phyloP scores from a whole-genome alignment of 2,888 invertebrate genomes.

The Cerastis rubricosa region DNA sequence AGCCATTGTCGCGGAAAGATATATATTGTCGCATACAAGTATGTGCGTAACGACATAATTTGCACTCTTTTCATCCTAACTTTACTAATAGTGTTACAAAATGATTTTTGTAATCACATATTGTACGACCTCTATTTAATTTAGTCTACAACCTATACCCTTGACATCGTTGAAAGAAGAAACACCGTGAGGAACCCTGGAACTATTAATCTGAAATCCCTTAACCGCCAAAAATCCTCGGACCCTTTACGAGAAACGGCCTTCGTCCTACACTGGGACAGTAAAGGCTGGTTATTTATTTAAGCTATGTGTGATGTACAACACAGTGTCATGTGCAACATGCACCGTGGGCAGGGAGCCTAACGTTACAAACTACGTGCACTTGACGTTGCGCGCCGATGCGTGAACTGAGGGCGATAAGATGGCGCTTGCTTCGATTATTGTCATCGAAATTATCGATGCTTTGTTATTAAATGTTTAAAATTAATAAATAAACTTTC shows the following conservation, averaged over 20 bases:
- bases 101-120: not conserved
- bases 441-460: not conserved
- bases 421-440: conserved; percentile 9
- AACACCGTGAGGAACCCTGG: not conserved
- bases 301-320: not conserved
- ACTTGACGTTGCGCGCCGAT: conserved; percentile 49
- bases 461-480: not conserved
- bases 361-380: conserved; percentile 40
- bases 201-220: not conserved
- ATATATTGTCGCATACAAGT: not conserved
- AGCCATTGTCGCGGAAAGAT: too few relatives aligned
- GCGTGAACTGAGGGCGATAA: conserved; percentile 58
- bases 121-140: not conserved
- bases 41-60: too few relatives aligned
- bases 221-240: not conserved
- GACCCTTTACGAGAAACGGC: not conserved
- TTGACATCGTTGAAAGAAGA: not conserved
- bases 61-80: not conserved
- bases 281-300: not conserved
- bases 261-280: not conserved
- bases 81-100: not conserved
- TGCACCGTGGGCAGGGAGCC: conserved; percentile 33
- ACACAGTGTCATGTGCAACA: conserved; percentile 4
- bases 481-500: not conserved
- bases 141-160: not conserved